These are phyloP conservation scores for Cabera pusaria DNA, from an alignment of 2,888 invertebrate species.

Conservation along the genomic window DNA sequence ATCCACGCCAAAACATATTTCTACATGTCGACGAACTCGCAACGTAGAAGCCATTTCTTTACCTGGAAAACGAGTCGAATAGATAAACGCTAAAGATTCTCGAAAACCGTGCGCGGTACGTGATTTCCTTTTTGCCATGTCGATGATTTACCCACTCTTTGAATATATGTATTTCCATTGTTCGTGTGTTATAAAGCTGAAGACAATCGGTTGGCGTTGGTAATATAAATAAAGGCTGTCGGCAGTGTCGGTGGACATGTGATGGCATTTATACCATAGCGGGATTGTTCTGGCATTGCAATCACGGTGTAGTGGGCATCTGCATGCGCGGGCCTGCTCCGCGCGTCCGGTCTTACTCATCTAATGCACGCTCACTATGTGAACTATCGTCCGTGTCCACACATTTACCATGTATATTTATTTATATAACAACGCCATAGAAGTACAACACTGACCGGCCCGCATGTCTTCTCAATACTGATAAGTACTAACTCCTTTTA, in stretches of 20 bases:
- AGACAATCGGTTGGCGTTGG: slow-evolving; percentile 67
- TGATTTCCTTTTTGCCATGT: slow-evolving; percentile 68
- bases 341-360: slow-evolving; percentile 79
- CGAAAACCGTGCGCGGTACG: slow-evolving; percentile 56
- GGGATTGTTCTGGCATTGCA: slow-evolving; percentile 72
- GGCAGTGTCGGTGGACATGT: slow-evolving; percentile 58
- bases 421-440: slow-evolving; percentile 28
- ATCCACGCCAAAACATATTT: slow-evolving; percentile 24
- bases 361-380: slow-evolving; percentile 62
- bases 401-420: slow-evolving; percentile 46
- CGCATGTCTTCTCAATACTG: no score
- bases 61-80: slow-evolving; percentile 44
- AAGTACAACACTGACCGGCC: slow-evolving; percentile 7
- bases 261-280: slow-evolving; percentile 79
- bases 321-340: slow-evolving; percentile 65
- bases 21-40: slow-evolving; percentile 39
- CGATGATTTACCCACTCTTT: slow-evolving; percentile 53
- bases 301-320: slow-evolving; percentile 65
- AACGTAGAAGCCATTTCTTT: slow-evolving; percentile 37
- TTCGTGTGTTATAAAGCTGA: slow-evolving; percentile 64
- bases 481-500: no score
- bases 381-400: slow-evolving; percentile 45
- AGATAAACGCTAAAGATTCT: slow-evolving; percentile 54
- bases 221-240: slow-evolving; percentile 65
- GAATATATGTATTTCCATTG: slow-evolving; percentile 68